Conservation (phyloP, 2,113 vertebrate species). For the Colius striatus region DNA sequence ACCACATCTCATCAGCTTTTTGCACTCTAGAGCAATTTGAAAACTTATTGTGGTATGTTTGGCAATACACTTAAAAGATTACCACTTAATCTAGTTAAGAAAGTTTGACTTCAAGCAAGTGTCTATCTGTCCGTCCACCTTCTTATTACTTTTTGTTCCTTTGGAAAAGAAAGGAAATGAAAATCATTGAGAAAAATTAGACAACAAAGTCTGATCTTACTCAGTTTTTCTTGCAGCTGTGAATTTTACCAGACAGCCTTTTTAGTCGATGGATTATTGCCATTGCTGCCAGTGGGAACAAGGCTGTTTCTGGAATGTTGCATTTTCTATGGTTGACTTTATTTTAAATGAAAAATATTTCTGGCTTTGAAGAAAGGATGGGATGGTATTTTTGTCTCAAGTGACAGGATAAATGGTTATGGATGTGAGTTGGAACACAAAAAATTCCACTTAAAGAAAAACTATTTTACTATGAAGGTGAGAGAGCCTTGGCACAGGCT, state of each 20-base stretch:
- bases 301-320: not conserved
- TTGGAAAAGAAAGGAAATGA: conserved; percentile 63
- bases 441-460: too few relatives aligned
- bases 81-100: conserved; percentile 76
- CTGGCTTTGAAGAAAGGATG: conserved; percentile 14
- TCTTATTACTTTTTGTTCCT: conserved; percentile 60
- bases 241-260: conserved; percentile 38
- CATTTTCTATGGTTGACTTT: conserved; percentile 24
- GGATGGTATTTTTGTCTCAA: too few relatives aligned
- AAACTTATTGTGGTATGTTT: conserved; percentile 67
- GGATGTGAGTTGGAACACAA: too few relatives aligned
- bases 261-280: conserved; percentile 15
- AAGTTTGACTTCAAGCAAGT: conserved; percentile 75
- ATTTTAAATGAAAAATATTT: conserved; percentile 1
- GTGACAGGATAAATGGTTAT: too few relatives aligned
- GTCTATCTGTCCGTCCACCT: conserved; percentile 68
- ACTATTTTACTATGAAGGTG: too few relatives aligned
- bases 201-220: conserved; percentile 5
- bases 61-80: conserved; percentile 81
- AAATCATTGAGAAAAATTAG: conserved; percentile 11
- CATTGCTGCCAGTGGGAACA: not conserved
- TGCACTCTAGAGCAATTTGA: conserved; percentile 63
- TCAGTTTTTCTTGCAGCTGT: conserved; percentile 41
- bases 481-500: too few relatives aligned
- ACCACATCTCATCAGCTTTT: conserved; percentile 52